Conservation (phyloP, 2,797 vertebrate species). For the Acipenser ruthenus region DNA sequence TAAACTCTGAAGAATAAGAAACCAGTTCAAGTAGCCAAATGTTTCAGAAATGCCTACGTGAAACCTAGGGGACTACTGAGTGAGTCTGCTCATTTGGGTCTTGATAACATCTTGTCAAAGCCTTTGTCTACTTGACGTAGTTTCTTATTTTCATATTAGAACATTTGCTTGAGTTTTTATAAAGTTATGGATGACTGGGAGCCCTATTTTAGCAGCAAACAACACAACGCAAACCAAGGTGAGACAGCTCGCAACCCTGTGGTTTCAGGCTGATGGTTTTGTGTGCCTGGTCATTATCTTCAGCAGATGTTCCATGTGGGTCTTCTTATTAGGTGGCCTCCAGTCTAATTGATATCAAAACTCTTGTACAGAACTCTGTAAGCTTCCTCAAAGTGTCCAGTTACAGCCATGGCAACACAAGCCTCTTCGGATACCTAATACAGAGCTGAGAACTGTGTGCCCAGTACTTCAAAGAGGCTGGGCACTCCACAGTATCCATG, state of each 20-base stretch:
- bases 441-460: conserved; percentile 42
- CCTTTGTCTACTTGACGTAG: too few relatives aligned
- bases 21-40: too few relatives aligned
- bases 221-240: too few relatives aligned
- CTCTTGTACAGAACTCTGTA: conserved; percentile 39
- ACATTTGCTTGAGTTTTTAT: too few relatives aligned
- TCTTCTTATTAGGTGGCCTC: conserved; percentile 45
- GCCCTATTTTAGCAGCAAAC: too few relatives aligned
- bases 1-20: too few relatives aligned
- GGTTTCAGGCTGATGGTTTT: conserved; percentile 9
- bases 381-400: conserved; percentile 41
- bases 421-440: conserved; percentile 31
- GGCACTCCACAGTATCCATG: conserved; percentile 29
- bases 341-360: conserved; percentile 68
- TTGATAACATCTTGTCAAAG: too few relatives aligned
- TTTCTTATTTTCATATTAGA: too few relatives aligned
- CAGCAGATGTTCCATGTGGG: conserved; percentile 48
- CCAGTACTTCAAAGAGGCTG: conserved; percentile 59
- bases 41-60: too few relatives aligned
- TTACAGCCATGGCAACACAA: conserved; percentile 45
- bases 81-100: too few relatives aligned
- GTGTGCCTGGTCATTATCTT: conserved; percentile 43
- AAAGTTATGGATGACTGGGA: too few relatives aligned
- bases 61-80: too few relatives aligned
- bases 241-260: neutral